Percentiles rank a stretch among this genome's conserved stretches.
phyloP scores from a whole-genome alignment of 2,797 vertebrate species.

The Peromyscus eremicus region DNA sequence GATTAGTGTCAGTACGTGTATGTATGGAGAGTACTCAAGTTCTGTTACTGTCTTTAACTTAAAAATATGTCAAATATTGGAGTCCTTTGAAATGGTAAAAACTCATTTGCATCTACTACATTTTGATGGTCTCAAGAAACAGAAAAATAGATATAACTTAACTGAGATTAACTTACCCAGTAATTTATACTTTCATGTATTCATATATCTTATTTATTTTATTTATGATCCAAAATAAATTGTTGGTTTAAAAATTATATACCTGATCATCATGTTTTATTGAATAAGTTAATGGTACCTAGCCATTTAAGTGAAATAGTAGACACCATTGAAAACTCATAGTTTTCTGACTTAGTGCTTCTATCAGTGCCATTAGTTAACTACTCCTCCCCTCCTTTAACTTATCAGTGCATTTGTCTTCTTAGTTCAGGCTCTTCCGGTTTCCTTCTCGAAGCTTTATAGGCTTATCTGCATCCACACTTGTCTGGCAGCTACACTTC shows the following conservation, averaged over 20 bases:
- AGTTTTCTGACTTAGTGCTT: neutral
- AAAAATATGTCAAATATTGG: neutral
- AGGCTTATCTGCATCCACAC: neutral
- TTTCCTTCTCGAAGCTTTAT: neutral
- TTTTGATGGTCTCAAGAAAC: neutral
- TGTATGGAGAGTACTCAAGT: neutral
- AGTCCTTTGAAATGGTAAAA: neutral
- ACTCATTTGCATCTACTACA: neutral
- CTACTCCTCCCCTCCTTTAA: neutral
- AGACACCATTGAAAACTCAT: neutral
- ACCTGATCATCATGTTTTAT: constrained; percentile 3
- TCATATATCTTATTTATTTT: neutral
- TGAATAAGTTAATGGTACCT: neutral
- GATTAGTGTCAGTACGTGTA: neutral
- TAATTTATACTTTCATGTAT: neutral
- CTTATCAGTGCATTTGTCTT: neutral
- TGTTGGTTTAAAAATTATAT: neutral
- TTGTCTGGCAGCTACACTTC: neutral
- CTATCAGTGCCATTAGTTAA: neutral
- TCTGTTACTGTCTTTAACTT: neutral
- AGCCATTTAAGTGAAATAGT: neutral
- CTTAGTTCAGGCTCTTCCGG: neutral
- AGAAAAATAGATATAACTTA: neutral
- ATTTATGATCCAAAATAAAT: neutral
- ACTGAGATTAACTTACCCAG: neutral